Evolutionary conservation across 1,140 invertebrate species (phyloP).

Genomic region (Drosophila kikkawai): DNA sequence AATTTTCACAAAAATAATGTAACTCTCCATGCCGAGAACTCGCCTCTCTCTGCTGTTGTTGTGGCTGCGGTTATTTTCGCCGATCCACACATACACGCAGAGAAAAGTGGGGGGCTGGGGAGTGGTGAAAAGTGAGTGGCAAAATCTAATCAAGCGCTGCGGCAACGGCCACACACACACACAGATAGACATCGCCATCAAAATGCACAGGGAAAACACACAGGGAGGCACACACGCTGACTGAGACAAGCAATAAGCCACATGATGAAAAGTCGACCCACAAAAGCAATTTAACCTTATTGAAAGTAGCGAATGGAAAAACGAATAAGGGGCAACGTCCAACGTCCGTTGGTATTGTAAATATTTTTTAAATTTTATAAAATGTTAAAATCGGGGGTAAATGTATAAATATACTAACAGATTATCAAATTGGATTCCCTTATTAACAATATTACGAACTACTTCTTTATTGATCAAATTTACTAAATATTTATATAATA

Average conservation of each 20-base stretch:
- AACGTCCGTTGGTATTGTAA: background rate
- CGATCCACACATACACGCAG: constrained; percentile 11
- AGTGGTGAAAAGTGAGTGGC: constrained; percentile 39
- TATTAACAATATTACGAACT: too few species aligned
- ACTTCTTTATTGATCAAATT: too few species aligned
- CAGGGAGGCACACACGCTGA: background rate
- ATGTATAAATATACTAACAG: background rate
- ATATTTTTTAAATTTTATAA: background rate
- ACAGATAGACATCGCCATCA: constrained; percentile 46
- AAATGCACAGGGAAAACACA: constrained; percentile 42
- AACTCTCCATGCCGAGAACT: constrained; percentile 43
- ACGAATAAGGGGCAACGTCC: background rate
- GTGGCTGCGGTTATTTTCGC: constrained; percentile 60
- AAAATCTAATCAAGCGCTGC: constrained; percentile 83
- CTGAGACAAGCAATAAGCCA: constrained; percentile 21
- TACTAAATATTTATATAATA: too few species aligned
- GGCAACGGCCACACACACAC: constrained; percentile 45
- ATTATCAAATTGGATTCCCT: too few species aligned
- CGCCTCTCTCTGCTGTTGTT: constrained; percentile 35
- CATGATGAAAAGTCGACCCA: constrained; percentile 17
- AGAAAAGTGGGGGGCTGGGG: constrained; percentile 1
- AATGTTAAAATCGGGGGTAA: too few species aligned
- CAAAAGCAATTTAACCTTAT: constrained; percentile 24
- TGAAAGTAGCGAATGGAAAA: constrained; percentile 4
- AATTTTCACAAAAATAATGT: constrained; percentile 83